phyloP scores from a whole-genome alignment of 2,888 invertebrate species.

The Meteorus colon region DNA sequence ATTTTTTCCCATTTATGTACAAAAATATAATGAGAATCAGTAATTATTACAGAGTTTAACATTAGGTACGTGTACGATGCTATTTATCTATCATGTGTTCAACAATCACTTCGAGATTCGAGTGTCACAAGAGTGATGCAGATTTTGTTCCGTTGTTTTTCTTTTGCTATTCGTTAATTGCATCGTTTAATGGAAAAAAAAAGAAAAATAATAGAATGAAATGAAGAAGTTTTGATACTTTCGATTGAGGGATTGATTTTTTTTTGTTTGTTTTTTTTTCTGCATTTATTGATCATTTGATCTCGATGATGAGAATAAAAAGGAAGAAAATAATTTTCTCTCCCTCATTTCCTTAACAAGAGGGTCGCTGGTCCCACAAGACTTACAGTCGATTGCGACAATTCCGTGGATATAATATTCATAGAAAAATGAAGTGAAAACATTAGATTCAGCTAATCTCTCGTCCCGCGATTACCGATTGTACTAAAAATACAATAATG shows the following conservation, averaged over 20 bases:
- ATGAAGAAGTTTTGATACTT: constrained; percentile 16
- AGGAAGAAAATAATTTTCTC: neutral
- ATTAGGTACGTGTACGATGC: constrained; percentile 63
- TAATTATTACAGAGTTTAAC: constrained; percentile 66
- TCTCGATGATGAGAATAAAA: neutral
- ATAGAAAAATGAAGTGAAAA: constrained; percentile 10
- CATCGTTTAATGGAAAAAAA: neutral
- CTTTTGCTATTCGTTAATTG: constrained; percentile 24
- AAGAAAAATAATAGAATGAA: neutral
- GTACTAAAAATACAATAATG: constrained; percentile 1
- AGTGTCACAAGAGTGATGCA: neutral
- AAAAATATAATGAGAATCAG: constrained; percentile 70
- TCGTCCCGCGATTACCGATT: constrained; percentile 43
- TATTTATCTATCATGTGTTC: neutral
- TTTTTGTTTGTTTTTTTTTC: neutral
- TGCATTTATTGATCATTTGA: neutral
- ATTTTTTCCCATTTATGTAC: constrained; percentile 65
- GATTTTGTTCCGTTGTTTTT: constrained; percentile 37
- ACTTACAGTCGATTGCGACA: constrained; percentile 2
- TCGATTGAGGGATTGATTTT: neutral
- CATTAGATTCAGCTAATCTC: constrained; percentile 22
- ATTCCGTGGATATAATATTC: constrained; percentile 7
- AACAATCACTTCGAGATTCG: neutral
- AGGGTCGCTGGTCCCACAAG: constrained; percentile 22
- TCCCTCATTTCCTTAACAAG: constrained; percentile 8